Base-by-base conservation (phyloP, 23 tunicate species). In the Ciona savignyi region DNA sequence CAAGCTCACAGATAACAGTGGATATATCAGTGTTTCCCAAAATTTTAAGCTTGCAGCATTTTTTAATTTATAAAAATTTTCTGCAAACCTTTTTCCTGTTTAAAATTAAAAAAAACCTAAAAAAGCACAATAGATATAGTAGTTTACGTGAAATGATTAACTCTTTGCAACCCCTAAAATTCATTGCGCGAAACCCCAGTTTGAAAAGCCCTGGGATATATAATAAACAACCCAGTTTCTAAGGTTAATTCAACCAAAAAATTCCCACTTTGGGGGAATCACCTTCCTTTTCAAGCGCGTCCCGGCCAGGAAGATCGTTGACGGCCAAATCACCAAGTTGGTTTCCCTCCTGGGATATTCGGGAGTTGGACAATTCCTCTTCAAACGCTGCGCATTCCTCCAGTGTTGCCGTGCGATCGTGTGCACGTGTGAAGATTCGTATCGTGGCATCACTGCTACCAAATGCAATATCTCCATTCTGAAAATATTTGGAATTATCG, bases 381-480 rank as follows among this genome's bases (percentile, higher is more conserved):
- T 93, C 85, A 70, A 65, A 93, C 21, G 85, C 85, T 27, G 81
- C 85, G 3, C 34, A 25, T 27, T 78, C 77, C 34, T 60, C 77
- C 33, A 34, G 77, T 35, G 80, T 70, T 19, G 98, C 98, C 25
- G 32, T 24, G 9, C 83, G 75, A 2, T 34, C 49, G 15, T 33
- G 60, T 4, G 72, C 29, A 27, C 74, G 29, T 1, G 89, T 76
- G 72, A 86, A 93, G 23, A 93, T 73, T 83, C 94, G 61, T 19
- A 86, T 68, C 21, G 94, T 76, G 15, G 81, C 85, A 74, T 93
- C 98, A 66, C 88, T 85, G 30, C 90, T 71, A 30, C 82, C 93
- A 3, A 74, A 81, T 31, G 88, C 98, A 42, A 93, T 33, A 60
- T 93, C 98, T 1, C 81, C 94, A 79, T 83, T 90, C 70, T 84